Percentiles rank a stretch among this genome's conserved stretches.
Evolutionary conservation across 2,113 vertebrate genomes (phyloP).

Genomic region (Aptenodytes forsteri): DNA sequence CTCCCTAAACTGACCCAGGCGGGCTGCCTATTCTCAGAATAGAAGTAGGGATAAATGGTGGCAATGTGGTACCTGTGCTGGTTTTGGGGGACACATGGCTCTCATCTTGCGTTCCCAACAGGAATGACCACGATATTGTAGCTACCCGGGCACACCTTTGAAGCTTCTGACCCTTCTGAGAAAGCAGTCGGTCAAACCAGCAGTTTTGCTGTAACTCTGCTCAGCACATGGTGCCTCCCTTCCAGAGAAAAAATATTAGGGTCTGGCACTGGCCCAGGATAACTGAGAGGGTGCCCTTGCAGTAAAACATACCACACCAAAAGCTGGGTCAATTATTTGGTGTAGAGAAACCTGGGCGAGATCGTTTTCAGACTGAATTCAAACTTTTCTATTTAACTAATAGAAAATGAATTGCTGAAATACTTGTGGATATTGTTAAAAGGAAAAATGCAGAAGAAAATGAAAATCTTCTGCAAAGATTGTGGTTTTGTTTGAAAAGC

Average conservation of each 20-base stretch:
- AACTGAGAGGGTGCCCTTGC: neutral
- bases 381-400: neutral
- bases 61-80: neutral
- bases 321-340: neutral
- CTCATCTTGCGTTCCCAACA: neutral
- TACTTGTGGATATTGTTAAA: constrained; percentile 33
- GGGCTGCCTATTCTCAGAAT: neutral
- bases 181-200: neutral
- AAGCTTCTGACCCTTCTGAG: neutral
- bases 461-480: constrained; percentile 21
- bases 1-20: neutral
- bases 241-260: neutral
- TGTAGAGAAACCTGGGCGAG: neutral
- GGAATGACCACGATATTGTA: neutral
- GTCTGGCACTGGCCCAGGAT: neutral
- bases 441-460: constrained; percentile 38
- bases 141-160: neutral
- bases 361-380: neutral
- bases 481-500: constrained; percentile 48
- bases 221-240: neutral
- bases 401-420: constrained; percentile 34
- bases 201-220: neutral
- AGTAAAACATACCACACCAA: neutral
- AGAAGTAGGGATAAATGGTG: neutral
- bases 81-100: neutral